These are phyloP conservation scores for Agrochola lychnidis DNA, from an alignment of 2,888 invertebrate species.

Conservation along the genomic window DNA sequence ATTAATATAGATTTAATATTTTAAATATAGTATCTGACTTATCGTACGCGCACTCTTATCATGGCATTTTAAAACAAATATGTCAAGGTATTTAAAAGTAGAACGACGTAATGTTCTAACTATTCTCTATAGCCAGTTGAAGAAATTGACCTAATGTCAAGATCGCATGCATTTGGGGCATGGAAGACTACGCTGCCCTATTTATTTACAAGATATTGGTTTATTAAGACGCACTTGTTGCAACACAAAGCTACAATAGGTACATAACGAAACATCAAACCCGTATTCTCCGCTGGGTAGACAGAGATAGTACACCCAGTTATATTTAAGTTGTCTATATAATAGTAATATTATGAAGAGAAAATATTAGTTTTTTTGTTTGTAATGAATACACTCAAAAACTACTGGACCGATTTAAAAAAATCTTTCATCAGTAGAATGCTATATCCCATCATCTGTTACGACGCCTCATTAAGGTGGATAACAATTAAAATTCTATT, in stretches of 20 bases:
- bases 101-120: constrained; percentile 15
- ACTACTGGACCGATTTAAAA: too few relatives aligned
- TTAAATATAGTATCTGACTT: too few relatives aligned
- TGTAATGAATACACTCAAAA: too few relatives aligned
- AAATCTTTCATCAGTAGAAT: too few relatives aligned
- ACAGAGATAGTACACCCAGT: neutral
- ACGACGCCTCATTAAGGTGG: too few relatives aligned
- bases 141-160: constrained; percentile 70
- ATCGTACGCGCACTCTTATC: neutral
- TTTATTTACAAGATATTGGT: constrained; percentile 26
- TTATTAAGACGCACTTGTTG: neutral
- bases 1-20: too few relatives aligned
- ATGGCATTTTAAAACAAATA: constrained; percentile 13
- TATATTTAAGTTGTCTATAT: neutral
- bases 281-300: neutral
- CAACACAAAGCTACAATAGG: neutral
- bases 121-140: constrained; percentile 46
- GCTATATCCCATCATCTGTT: too few relatives aligned
- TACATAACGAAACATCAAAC: neutral
- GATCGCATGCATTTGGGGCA: constrained; percentile 58
- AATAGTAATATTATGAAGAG: too few relatives aligned
- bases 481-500: too few relatives aligned
- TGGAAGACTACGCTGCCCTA: constrained; percentile 40
- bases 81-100: constrained; percentile 48
- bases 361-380: too few relatives aligned